These are phyloP conservation scores for Chrosomus eos DNA, from an alignment of 2,797 vertebrate genomes.

Conservation along the genomic window DNA sequence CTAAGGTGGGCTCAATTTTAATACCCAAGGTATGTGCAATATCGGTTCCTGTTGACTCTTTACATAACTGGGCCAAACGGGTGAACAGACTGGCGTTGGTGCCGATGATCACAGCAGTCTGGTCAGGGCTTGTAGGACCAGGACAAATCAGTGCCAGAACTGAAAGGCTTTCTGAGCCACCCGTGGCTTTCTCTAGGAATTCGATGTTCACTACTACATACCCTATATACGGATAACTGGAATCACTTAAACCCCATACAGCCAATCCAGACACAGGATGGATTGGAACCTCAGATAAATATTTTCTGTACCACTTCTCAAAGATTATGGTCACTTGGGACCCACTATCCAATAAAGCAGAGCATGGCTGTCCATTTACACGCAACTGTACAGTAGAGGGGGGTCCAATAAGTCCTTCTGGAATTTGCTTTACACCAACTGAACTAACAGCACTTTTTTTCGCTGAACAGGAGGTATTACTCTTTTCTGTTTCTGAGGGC, in stretches of 20 bases:
- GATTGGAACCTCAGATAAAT: neutral
- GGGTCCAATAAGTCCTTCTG: neutral
- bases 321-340: neutral
- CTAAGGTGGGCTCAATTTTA: neutral
- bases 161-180: neutral
- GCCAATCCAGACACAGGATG: neutral
- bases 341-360: neutral
- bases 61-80: neutral
- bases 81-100: neutral
- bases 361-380: neutral
- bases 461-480: no score
- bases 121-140: neutral
- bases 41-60: neutral
- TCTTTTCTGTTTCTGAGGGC: no score
- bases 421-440: no score
- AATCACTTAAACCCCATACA: neutral
- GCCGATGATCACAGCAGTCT: neutral
- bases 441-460: no score
- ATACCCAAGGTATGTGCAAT: neutral
- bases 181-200: neutral
- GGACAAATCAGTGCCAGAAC: neutral
- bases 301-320: neutral
- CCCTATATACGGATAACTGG: neutral
- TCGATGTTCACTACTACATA: neutral
- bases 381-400: neutral